These are phyloP conservation scores for Drosophila willistoni DNA, from an alignment of 1,140 invertebrate genomes.

Conservation along the genomic window DNA sequence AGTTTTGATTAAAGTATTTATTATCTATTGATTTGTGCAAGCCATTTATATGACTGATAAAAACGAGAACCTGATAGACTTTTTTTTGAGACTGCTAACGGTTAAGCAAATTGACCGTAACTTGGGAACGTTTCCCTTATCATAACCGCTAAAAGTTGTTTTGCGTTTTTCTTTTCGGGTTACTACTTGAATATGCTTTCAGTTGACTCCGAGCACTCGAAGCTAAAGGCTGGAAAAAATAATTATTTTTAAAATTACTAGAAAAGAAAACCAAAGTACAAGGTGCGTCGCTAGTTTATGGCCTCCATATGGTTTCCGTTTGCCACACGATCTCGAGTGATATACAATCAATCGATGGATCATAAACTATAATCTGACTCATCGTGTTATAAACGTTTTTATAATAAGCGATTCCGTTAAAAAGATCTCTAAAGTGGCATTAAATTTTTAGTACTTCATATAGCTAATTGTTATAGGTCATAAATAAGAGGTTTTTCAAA, in stretches of 20 bases:
- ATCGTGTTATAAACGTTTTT: background rate
- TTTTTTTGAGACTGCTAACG: background rate
- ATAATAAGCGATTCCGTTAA: background rate
- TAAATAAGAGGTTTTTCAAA: background rate
- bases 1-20: background rate
- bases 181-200: background rate
- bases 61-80: background rate
- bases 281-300: background rate
- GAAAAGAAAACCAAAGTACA: background rate
- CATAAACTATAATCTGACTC: slow-evolving; percentile 1
- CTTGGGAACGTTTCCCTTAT: slow-evolving; percentile 2
- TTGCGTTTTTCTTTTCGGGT: slow-evolving; percentile 7
- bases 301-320: slow-evolving; percentile 1
- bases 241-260: slow-evolving; percentile 2
- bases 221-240: slow-evolving; percentile 6
- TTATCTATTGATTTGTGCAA: background rate
- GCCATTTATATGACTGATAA: background rate
- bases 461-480: background rate
- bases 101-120: background rate
- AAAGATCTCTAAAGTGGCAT: background rate
- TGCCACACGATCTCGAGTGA: slow-evolving; percentile 1
- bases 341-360: background rate
- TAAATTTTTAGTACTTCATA: background rate
- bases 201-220: slow-evolving; percentile 9
- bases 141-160: background rate